phyloP scores from a whole-genome alignment of 2,888 invertebrate genomes.

The Andrena flavipes region DNA sequence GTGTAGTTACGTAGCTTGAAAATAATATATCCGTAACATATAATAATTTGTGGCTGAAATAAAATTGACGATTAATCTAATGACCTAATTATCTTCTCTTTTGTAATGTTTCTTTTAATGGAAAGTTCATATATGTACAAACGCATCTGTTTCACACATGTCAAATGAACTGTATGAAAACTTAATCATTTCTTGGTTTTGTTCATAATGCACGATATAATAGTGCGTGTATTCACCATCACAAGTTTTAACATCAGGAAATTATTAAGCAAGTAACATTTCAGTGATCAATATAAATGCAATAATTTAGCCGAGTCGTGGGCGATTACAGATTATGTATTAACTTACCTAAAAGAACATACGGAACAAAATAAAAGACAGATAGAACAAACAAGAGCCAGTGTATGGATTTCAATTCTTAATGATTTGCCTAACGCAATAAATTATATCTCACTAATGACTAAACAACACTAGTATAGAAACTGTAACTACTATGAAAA shows the following conservation, averaged over 20 bases:
- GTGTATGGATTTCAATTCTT: not conserved
- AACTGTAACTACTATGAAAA: not conserved
- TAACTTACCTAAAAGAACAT: slow-evolving; percentile 57
- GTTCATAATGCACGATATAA: not conserved
- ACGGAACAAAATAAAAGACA: slow-evolving; percentile 28
- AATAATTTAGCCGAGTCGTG: not conserved
- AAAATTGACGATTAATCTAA: not conserved
- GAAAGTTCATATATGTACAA: not conserved
- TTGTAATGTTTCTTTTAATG: no score
- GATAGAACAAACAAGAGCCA: not conserved
- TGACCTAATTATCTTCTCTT: no score
- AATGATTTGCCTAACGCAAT: not conserved
- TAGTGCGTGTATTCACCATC: not conserved
- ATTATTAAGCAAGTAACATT: slow-evolving; percentile 1
- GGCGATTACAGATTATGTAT: slow-evolving; percentile 1
- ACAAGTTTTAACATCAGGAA: not conserved
- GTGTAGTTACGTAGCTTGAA: not conserved
- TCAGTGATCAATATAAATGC: slow-evolving; percentile 3
- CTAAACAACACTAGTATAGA: not conserved
- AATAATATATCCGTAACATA: not conserved
- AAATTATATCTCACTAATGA: not conserved
- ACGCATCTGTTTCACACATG: not conserved
- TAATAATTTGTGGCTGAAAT: not conserved
- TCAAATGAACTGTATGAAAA: slow-evolving; percentile 6
- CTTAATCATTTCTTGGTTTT: slow-evolving; percentile 11